Evolutionary conservation across 2,888 invertebrate genomes (phyloP), one percentile per base, ranked within the genome.

Genomic region (Agrochola circellaris): DNA sequence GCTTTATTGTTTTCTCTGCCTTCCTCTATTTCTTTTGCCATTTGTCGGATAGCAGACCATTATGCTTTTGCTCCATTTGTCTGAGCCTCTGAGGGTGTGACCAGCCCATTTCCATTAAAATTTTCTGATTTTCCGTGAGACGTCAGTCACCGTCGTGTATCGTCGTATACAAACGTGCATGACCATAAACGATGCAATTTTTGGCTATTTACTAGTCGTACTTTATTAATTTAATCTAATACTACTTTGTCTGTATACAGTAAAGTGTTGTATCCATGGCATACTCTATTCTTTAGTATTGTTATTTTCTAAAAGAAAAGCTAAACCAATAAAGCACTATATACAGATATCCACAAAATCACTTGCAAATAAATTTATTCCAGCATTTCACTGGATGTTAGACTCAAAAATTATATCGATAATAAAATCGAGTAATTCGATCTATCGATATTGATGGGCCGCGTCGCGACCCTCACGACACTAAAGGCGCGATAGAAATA

Each of bases 341-440:
- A 34, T 8, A 56, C 2, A n/a, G 23, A 51, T 15, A 58, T 42
- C 34, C 11, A 66, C 65, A 71, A 71, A 73, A 80, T 11, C 17
- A 34, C 34, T 13, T 64, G 58, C 74, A 66, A 81, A 76, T 67
- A 74, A 81, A 76, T 77, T 65, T 58, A 73, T 73, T 82, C 26
- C 54, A 69, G 45, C 65, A 74, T 68, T 77, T 80, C 78, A 71
- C 74, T 64, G 64, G 51, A 75, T 79, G 76, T 81, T 70, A 78
- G 77, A 70, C 23, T 42, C 65, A 80, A 87, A 87, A 87, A 79
- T 81, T 80, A 87, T 87, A 81, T 85, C 84, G 84, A 87, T 87
- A 87, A 79, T 87, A 87, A 87, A 87, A 87, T 81, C 85, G 58
- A 83, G 84, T 87, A 87, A 87, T 79, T 81, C 87, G 87, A 87